Percentiles rank a stretch among this genome's conserved stretches.
Evolutionary conservation across 2,113 vertebrate genomes (phyloP).

Genomic region (Emydocephalus ijimae): DNA sequence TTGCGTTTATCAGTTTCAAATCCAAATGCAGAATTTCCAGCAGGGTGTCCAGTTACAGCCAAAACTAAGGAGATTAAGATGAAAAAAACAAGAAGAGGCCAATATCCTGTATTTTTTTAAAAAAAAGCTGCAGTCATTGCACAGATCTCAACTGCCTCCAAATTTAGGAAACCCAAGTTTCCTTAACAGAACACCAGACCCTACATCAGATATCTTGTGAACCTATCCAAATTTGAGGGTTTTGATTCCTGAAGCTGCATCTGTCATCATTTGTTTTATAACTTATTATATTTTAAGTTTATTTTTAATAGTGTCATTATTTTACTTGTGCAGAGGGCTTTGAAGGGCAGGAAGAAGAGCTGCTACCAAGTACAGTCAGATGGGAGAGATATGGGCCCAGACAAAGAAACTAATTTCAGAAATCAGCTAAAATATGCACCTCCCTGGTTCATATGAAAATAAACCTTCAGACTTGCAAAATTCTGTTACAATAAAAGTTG

Average conservation of each 20-base stretch:
- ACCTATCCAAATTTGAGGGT: not conserved
- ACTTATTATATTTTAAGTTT: not conserved
- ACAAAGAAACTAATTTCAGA: not conserved
- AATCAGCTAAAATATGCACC: not conserved
- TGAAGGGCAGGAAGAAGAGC: not conserved
- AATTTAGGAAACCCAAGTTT: not conserved
- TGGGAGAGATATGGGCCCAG: no score
- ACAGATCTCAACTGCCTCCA: not conserved
- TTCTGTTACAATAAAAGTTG: not conserved
- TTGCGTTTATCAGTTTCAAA: not conserved
- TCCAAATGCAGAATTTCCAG: not conserved
- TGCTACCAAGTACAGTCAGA: not conserved
- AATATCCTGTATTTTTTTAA: not conserved
- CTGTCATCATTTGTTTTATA: not conserved
- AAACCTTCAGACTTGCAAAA: not conserved
- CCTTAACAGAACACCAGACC: not conserved
- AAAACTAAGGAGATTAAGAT: not conserved
- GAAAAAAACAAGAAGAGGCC: not conserved
- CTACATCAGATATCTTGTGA: not conserved
- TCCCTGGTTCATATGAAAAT: not conserved
- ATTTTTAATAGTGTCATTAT: not conserved
- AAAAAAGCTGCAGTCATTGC: not conserved
- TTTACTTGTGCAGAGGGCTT: not conserved
- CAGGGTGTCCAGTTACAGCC: not conserved
- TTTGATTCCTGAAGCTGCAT: not conserved